A percentile compares a stretch with the other conserved stretches of the same genome.
Evolutionary conservation across 2,797 vertebrate species (phyloP).

Genomic region (Trichosurus vulpecula): DNA sequence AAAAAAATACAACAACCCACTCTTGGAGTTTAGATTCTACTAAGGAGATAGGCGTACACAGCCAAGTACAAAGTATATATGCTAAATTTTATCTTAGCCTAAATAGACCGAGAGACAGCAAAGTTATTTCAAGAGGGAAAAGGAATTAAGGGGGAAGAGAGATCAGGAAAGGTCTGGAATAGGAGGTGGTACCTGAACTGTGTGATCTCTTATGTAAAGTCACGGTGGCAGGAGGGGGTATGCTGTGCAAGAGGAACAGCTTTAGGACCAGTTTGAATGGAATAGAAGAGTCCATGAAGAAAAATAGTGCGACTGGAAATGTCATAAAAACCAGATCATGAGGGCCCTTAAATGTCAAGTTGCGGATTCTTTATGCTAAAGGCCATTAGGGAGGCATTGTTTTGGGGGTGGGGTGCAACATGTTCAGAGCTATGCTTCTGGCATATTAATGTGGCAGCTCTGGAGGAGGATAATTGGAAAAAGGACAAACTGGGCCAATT

Average conservation of each 20-base stretch:
- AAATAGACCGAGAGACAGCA: not conserved
- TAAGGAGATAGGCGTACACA: not conserved
- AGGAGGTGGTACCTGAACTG: not conserved
- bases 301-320: not conserved
- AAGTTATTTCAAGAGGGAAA: not conserved
- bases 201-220: not conserved
- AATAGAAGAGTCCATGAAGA: not conserved
- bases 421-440: not conserved
- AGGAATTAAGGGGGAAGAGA: not conserved
- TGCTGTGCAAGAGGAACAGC: not conserved
- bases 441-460: not conserved
- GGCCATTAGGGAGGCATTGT: not conserved
- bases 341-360: not conserved
- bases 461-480: not conserved
- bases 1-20: not conserved
- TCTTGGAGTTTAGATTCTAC: not conserved
- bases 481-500: not conserved
- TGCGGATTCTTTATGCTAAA: not conserved
- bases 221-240: not conserved
- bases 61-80: not conserved
- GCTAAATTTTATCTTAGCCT: not conserved
- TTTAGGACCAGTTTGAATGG: not conserved
- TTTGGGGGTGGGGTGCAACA: not conserved
- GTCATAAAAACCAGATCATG: not conserved
- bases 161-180: not conserved